A percentile compares a stretch with the other conserved stretches of the same genome.
Evolutionary conservation across 2,888 invertebrate genomes (phyloP).

Genomic region (Meta bourneti): DNA sequence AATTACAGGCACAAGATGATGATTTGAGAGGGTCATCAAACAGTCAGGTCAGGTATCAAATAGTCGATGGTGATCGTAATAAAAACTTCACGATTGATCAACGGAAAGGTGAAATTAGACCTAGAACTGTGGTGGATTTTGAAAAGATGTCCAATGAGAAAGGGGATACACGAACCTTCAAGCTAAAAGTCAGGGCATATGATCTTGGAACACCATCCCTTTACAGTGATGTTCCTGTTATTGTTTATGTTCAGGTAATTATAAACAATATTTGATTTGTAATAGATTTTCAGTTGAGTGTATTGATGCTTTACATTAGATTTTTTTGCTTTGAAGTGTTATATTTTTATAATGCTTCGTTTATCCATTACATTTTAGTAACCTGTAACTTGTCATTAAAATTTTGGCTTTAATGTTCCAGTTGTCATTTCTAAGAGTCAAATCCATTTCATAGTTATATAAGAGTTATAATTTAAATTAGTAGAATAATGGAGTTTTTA

Average conservation of each 20-base stretch:
- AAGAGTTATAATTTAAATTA: too few species aligned
- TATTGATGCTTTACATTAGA: neutral
- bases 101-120: conserved; percentile 87
- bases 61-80: conserved; percentile 88
- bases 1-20: conserved; percentile 83
- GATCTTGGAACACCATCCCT: conserved; percentile 90
- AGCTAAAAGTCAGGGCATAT: conserved; percentile 88
- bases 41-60: conserved; percentile 90
- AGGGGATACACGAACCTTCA: conserved; percentile 83
- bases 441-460: too few species aligned
- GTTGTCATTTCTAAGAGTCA: too few species aligned
- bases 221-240: conserved; percentile 88
- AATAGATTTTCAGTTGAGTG: too few species aligned
- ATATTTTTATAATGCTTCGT: neutral
- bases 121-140: conserved; percentile 88
- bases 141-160: conserved; percentile 85
- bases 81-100: conserved; percentile 91
- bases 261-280: neutral
- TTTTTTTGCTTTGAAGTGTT: neutral
- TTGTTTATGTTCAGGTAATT: conserved; percentile 88
- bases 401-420: too few species aligned
- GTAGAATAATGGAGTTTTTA: too few species aligned
- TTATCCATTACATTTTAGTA: neutral
- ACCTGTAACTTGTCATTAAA: too few species aligned
- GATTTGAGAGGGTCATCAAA: conserved; percentile 92